Base-by-base conservation (phyloP, 2,797 vertebrate genomes). In the Enteromius fasciolatus region DNA sequence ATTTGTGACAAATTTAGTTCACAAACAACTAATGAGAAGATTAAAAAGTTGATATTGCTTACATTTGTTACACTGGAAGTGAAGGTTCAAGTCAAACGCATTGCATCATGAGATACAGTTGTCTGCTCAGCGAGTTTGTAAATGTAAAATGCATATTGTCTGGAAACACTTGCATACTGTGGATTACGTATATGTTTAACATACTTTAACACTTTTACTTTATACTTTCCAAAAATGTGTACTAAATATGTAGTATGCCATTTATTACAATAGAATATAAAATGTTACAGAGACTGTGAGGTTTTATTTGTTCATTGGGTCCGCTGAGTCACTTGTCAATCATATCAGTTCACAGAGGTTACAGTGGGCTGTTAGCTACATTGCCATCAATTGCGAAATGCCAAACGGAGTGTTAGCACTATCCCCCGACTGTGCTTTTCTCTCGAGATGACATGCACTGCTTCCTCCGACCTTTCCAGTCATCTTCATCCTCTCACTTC, bases 401-500 rank as follows among this genome's bases (percentile, higher is more conserved):
- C 31, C 46, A 63, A 54, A 54, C n/a, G 3, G 36, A 76, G 63
- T 7, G 15, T 25, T 41, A 44, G 36, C 5, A 36, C 67, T 72
- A 48, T 72, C 46, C 2, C n/a, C 36, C 7, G 31, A 52, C 83
- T 81, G n/a, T 41, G 18, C 44, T 77, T 78, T 63, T 31, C 18
- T 72, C 57, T 23, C 69, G 52, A 44, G 69, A 79, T 76, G 69
- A 80, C 69, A 78, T 44, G 44, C 88, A 80, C 5, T 83, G 84
- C 80, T 85, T 70, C 80, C 81, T 57, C 80, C 89, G 90, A 91
- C 90, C 91, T 91, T 92, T 90, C 50, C 23, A 79, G 67, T 82
- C 44, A 31, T 87, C 88, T 86, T 86, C 80, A 83, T 85, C 72
- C 31, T 87, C 44, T 83, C 57, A 54, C 57, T 83, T 77, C 73